Conservation (phyloP, 1,140 invertebrate species). For the Drosophila azteca region DNA sequence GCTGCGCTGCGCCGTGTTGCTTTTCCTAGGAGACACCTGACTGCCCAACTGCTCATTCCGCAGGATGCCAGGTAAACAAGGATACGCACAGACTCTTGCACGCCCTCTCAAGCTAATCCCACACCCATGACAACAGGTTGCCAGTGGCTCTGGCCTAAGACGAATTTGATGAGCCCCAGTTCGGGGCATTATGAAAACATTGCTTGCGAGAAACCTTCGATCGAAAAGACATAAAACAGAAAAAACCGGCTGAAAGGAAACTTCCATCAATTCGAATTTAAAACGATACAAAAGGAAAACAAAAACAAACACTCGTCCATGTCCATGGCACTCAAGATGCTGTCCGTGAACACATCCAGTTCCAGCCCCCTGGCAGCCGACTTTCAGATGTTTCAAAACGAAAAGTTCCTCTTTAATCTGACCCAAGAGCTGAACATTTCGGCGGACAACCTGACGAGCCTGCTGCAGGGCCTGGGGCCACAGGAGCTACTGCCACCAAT, state of each 20-base stretch:
- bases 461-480: conserved; percentile 61
- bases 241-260: background rate
- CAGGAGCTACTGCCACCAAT: conserved; percentile 46
- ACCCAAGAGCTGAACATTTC: conserved; percentile 82
- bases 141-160: conserved; percentile 44
- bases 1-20: conserved; percentile 20
- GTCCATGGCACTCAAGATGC: conserved; percentile 58
- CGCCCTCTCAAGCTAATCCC: conserved; percentile 37
- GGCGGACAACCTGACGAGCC: conserved; percentile 69
- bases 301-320: conserved; percentile 29
- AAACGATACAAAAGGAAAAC: conserved; percentile 24
- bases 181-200: conserved; percentile 56
- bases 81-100: conserved; percentile 3
- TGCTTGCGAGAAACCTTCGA: conserved; percentile 17
- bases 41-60: conserved; percentile 30
- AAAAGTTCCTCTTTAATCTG: conserved; percentile 75
- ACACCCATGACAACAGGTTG: conserved; percentile 48
- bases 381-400: conserved; percentile 65
- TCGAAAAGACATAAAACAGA: conserved; percentile 22
- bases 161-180: conserved; percentile 59
- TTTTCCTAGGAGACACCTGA: conserved; percentile 43
- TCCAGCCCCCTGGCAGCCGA: conserved; percentile 38
- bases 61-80: conserved; percentile 55
- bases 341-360: conserved; percentile 51
- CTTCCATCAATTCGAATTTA: conserved; percentile 23